Conservation (phyloP, 2,888 invertebrate genomes). For the Drosophila macrospina region DNA sequence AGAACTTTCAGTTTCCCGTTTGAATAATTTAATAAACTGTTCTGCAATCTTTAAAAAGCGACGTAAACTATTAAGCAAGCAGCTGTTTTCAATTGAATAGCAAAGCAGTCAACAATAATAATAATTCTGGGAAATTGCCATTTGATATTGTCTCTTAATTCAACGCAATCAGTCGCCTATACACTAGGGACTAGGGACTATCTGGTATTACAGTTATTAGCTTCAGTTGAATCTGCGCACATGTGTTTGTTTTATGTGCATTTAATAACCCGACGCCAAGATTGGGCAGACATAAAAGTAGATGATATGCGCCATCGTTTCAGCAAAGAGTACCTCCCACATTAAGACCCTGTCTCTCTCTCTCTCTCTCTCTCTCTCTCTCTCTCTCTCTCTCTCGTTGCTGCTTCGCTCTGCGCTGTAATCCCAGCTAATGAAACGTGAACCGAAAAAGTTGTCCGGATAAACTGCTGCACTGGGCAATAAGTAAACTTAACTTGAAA, state of each 20-base stretch:
- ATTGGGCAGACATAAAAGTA: conserved; percentile 48
- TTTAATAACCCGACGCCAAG: conserved; percentile 41
- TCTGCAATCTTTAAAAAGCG: no score
- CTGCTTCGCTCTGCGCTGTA: conserved; percentile 8
- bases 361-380: neutral
- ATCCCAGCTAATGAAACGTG: conserved; percentile 70
- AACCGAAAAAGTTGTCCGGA: conserved; percentile 37
- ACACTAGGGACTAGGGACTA: conserved; percentile 3
- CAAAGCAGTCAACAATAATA: neutral
- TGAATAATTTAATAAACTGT: no score
- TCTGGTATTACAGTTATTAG: neutral
- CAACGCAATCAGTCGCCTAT: neutral
- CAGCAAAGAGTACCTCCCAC: neutral
- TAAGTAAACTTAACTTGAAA: conserved; percentile 68
- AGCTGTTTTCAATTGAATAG: neutral
- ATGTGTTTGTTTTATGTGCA: conserved; percentile 41
- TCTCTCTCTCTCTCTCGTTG: neutral
- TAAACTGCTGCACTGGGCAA: conserved; percentile 70
- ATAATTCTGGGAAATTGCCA: neutral
- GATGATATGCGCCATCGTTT: conserved; percentile 23
- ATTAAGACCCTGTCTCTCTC: no score
- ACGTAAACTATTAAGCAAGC: no score
- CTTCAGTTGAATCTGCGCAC: conserved; percentile 6
- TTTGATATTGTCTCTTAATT: conserved; percentile 6
- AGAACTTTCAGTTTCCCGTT: no score